Base-by-base conservation (phyloP, 2,113 vertebrate genomes). In the Rhegmatorhina hoffmannsi region DNA sequence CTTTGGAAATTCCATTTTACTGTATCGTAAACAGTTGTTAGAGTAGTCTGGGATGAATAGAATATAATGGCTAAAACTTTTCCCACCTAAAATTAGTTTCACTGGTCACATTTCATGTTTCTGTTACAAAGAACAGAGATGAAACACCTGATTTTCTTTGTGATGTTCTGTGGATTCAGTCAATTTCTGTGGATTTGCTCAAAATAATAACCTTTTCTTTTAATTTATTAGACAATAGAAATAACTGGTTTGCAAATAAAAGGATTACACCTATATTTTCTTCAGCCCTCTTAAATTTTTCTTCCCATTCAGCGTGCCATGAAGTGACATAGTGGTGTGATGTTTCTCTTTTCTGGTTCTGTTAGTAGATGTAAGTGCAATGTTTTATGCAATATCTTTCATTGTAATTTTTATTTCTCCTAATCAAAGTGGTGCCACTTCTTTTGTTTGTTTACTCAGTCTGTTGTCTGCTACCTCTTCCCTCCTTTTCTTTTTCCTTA, bases 1-100 rank as follows among this genome's bases (percentile, higher is more conserved):
- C 24, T 70, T 58, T 93, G 46, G 46, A 73, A 94, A 75, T 96
- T 95, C 75, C 14, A 56, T 89, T 96, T 95, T 85, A 64, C 69
- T 96, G 14, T 83, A 7, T 92, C 82, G 90, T 86, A 70, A 91
- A 94, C 55, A 93, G 40, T 84, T 92, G 25, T 84, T 47, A 36
- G 23, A 16, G 23, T 78, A 79, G 44, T 91, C 34, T 52, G 58
- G 40, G 76, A 68, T 92, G 66, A 85, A 92, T 70, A 62, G 75
- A 46, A 49, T 91, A 63, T 68, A 86, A 90, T 66, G 70, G 44
- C 75, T 94, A 63, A 73, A 44, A 25, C 53, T 59, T 79, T 50
- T 85, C 21, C 20, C 20, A 73, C 17, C 53, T 60, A 75, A 72
- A 79, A 16, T 68, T 59, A 60, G 19, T 79, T 76, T 79, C 19